These are phyloP conservation scores for Botia kubotai DNA, from an alignment of 2,797 vertebrate species.

Conservation along the genomic window DNA sequence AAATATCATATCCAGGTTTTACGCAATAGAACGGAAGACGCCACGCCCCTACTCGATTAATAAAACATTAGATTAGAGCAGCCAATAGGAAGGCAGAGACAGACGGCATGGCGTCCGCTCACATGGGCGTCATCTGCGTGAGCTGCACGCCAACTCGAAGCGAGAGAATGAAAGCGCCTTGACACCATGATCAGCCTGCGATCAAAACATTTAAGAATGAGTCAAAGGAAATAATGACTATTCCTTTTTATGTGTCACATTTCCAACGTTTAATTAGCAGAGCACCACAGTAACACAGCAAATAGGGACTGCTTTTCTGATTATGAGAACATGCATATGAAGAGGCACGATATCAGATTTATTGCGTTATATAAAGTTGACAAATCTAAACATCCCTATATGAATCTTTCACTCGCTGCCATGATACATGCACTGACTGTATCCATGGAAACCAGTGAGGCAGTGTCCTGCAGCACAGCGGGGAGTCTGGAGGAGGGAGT, in stretches of 20 bases:
- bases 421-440: constrained; percentile 44
- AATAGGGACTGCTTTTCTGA: too few species aligned
- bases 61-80: constrained; percentile 70
- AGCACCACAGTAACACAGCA: too few species aligned
- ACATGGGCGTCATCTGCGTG: constrained; percentile 74
- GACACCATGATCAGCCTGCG: not conserved
- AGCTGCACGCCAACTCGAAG: constrained; percentile 2
- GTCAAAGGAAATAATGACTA: not conserved
- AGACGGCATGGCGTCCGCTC: constrained; percentile 81
- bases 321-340: too few species aligned
- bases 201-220: not conserved
- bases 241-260: too few species aligned
- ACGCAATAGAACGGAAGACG: not conserved
- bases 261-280: too few species aligned
- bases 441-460: constrained; percentile 54
- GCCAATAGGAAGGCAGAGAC: constrained; percentile 80
- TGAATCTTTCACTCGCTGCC: constrained; percentile 11
- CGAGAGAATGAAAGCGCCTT: not conserved
- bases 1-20: constrained; percentile 31
- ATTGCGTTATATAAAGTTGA: too few species aligned
- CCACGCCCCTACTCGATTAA: constrained; percentile 54
- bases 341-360: too few species aligned
- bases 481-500: constrained; percentile 18
- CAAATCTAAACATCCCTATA: not conserved
- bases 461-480: constrained; percentile 39